These are phyloP conservation scores for Autographa gamma DNA, from an alignment of 2,888 invertebrate species.

Conservation along the genomic window DNA sequence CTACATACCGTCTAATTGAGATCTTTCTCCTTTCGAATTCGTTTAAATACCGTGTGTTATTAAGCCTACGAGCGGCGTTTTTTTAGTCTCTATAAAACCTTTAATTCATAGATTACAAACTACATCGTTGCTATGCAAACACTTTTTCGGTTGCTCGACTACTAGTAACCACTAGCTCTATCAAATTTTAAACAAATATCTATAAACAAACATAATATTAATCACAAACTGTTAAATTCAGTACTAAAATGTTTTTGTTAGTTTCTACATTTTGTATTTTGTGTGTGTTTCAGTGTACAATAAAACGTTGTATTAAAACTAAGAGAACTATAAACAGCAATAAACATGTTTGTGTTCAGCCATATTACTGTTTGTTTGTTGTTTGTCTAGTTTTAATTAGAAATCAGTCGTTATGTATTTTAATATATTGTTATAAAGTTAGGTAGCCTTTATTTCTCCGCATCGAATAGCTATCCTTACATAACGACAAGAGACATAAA, in stretches of 20 bases:
- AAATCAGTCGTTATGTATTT: background rate
- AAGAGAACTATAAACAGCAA: slow-evolving; percentile 13
- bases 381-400: background rate
- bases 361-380: slow-evolving; percentile 14
- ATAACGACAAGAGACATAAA: too few relatives aligned
- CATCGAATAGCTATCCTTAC: too few relatives aligned
- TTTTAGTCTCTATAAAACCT: too few relatives aligned
- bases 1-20: too few relatives aligned
- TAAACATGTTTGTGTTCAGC: slow-evolving; percentile 21
- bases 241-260: background rate
- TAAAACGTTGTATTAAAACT: slow-evolving; percentile 12
- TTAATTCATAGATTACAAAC: too few relatives aligned
- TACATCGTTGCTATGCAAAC: too few relatives aligned
- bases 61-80: too few relatives aligned
- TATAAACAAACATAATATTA: background rate
- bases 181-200: background rate
- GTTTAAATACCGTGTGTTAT: too few relatives aligned
- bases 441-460: too few relatives aligned
- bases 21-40: too few relatives aligned
- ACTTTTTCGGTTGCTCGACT: too few relatives aligned
- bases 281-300: slow-evolving; percentile 11
- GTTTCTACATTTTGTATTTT: slow-evolving; percentile 13
- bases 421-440: too few relatives aligned
- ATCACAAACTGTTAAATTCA: background rate
- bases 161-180: background rate